Base-by-base conservation (phyloP, 1,140 invertebrate species). In the Listronotus oregonensis region DNA sequence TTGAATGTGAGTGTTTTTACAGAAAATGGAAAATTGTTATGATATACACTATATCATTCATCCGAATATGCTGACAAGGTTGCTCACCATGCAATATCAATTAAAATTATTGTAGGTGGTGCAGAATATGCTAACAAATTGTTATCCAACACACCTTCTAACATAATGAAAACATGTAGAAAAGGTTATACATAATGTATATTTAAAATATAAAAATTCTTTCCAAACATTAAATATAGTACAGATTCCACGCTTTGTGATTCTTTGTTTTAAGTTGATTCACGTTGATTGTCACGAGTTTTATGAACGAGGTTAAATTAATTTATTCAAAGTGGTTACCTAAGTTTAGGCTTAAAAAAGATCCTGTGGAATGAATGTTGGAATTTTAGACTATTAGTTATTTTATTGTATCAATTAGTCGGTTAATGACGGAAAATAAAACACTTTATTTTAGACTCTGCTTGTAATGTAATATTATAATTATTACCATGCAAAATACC, bases 241-340 rank as follows among this genome's bases (percentile, higher is more conserved):
- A 49, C 46, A 49, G 46, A 49, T 49, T 49, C 46, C 46, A 49
- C 18, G 46, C 18, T 21, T 9, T 49, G 46, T 49, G 46, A 49
- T 49, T 27, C 46, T 49, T 49, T 49, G 46, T 49, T 49, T 49
- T 49, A 6, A 49, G 15, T 49, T 27, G 10, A 21, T 49, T 49
- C 46, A 49, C 46, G 46, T 49, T 49, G 46, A 49, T 27, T 49
- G 46, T 49, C 46, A 49, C 46, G 46, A 49, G 46, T 49, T 21
- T 9, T 18, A 9, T 27, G 46, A 49, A 6, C 46, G 46, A 49
- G 46, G 46, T 49, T 49, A 17, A 9, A 49, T 3, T 0, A 12
- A 49, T 8, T 49, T 49, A 49, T 49, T 3, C 46, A 27, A 17
- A 34, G 8, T 37, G 15, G 46, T 49, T 49, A 49, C 17, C 46